Conservation (phyloP, 2,797 vertebrate genomes). For the Myotis vivesi region DNA sequence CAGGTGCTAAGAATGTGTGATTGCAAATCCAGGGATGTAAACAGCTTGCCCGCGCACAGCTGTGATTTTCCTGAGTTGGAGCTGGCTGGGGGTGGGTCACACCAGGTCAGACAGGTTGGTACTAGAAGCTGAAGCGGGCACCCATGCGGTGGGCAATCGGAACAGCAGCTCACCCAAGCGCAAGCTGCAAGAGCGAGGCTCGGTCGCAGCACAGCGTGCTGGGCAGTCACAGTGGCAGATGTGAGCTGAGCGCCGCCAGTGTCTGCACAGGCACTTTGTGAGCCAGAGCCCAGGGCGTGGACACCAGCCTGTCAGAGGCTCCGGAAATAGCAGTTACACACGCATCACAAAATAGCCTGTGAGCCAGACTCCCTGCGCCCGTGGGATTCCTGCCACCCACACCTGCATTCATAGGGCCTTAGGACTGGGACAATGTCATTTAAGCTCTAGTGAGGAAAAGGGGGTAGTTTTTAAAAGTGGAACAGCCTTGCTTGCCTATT, state of each 20-base stretch:
- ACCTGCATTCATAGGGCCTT: not conserved
- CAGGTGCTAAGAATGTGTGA: not conserved
- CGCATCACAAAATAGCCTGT: not conserved
- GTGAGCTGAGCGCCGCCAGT: rapidly evolving
- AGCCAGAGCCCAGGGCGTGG: not conserved
- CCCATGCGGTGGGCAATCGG: not conserved
- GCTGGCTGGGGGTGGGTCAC: not conserved
- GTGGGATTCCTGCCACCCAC: not conserved
- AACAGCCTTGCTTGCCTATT: not conserved
- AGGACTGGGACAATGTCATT: not conserved
- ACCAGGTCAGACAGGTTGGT: not conserved
- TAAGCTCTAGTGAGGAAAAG: not conserved
- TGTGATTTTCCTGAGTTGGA: not conserved
- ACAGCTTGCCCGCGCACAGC: not conserved
- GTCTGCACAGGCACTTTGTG: not conserved
- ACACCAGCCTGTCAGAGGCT: not conserved
- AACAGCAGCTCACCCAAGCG: rapidly evolving
- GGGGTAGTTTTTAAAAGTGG: not conserved
- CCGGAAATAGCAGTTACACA: slow-evolving; percentile 12
- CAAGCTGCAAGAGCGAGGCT: not conserved
- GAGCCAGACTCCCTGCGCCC: not conserved
- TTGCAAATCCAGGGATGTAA: not conserved
- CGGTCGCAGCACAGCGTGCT: not conserved
- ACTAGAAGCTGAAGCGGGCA: not conserved
- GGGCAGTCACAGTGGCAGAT: not conserved